Evolutionary conservation across 2,797 vertebrate genomes (phyloP), one percentile per base, ranked within the genome.

Genomic region (Catostomus latipinnis): DNA sequence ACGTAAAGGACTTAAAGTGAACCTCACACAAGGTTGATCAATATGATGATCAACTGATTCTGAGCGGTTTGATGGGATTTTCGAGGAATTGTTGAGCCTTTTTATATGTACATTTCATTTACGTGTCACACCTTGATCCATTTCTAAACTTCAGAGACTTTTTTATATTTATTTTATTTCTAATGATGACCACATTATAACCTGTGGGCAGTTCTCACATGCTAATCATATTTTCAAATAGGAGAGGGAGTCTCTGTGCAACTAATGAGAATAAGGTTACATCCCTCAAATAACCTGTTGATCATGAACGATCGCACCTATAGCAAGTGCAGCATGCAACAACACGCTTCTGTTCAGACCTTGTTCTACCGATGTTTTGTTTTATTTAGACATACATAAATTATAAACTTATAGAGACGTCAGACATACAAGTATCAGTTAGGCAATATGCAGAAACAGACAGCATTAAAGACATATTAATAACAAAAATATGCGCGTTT

Each of bases 401-500:
- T 14, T 0, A 52, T 14, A 58, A 14, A 50, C 9, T 7, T 13
- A 68, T 1, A 22, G 1, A 22, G 22, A 22, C 16, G 16, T 18
- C 16, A 18, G 16, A 18, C 16, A 18, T 18, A 18, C 16, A 18
- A 22, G 22, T 22, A 22, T 22, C 22, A 22, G 22, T 22, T 22
- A 22, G 22, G 74, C 49, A 65, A 16, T 50, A 63, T 54, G 18
- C 54, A 78, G 12, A 75, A 76, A 16, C 45, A 49, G 16, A 48
- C 13, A 54, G 45, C 63, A 58, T 63, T 72, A 49, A 81, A 54
- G 43, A 82, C 65, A 74, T 81, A 79, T 82, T 80, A 74, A 71
- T 74, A 71, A 79, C 78, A 70, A 71, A 84, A 83, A 77, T 74
- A 77, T 76, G 82, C 54, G 18, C 13, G 48, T 68, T 43, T 61